Conservation (phyloP, 2,797 vertebrate genomes). For the Ptychobarbus kaznakovi region DNA sequence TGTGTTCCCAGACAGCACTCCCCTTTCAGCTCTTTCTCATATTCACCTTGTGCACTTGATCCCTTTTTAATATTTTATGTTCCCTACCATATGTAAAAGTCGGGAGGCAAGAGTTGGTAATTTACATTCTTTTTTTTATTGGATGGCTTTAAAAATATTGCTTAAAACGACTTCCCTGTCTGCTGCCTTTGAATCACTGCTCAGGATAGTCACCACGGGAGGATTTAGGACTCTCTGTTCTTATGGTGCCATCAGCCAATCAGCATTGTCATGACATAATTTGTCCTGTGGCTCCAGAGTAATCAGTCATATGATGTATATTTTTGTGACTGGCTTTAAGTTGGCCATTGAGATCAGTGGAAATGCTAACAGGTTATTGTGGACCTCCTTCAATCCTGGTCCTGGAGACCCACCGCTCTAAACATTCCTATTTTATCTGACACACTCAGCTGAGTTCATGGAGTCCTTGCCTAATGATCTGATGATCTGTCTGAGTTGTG, state of each 20-base stretch:
- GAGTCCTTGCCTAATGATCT: not conserved
- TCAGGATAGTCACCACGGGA: not conserved
- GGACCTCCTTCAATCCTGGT: not conserved
- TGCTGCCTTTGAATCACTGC: not conserved
- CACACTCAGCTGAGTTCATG: not conserved
- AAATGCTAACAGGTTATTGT: not conserved
- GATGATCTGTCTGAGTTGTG: not conserved
- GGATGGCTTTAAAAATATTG: not conserved
- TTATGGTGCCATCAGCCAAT: not conserved
- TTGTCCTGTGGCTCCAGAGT: not conserved
- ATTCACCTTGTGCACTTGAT: not conserved
- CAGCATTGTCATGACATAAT: not conserved
- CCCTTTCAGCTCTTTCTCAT: not conserved
- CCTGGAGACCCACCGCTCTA: not conserved
- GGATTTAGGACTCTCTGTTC: not conserved
- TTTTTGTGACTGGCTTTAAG: not conserved
- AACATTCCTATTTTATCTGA: not conserved
- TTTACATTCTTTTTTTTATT: not conserved
- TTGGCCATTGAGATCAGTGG: not conserved
- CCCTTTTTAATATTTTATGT: not conserved
- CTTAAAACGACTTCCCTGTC: not conserved
- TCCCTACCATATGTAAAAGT: not conserved
- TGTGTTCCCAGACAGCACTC: not conserved
- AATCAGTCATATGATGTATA: not conserved
- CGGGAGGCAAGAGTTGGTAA: not conserved